Base-by-base conservation (phyloP, 2,113 vertebrate species). In the Myrmophylax atrothorax region DNA sequence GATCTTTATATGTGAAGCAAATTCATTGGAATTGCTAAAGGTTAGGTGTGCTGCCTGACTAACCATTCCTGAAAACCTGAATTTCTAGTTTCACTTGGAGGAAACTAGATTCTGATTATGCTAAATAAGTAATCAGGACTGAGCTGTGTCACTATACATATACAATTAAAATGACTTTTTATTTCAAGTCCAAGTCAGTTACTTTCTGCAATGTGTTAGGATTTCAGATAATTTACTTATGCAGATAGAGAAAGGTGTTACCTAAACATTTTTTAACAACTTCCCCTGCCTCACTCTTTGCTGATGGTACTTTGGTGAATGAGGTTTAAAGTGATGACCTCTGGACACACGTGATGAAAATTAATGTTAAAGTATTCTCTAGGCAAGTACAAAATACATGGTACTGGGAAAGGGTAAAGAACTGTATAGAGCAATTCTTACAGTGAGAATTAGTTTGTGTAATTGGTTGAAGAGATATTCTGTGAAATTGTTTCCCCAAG, bases 41-140 rank as follows among this genome's bases (percentile, higher is more conserved):
- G 18, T 74, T 76, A 70, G 83, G 40, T 49, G 38, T 76, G 28
- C 49, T 66, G 56, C n/a, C 44, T n/a, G 78, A 22, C 14, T 26
- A 90, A 56, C 14, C 37, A 4, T 16, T 18, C 18, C 76, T 37
- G 53, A 84, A 81, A 95, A 95, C 91, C 46, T 92, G 95, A 95
- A 93, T 89, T 93, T 89, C 93, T 78, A 4, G 93, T 96, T 97
- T 70, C 31, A 7, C n/a, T 49, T 89, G n/a, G 55, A 93, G 50
- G 50, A 59, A 93, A 75, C 37, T 59, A 28, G 77, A 67, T 86
- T 94, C 46, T 81, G 35, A 76, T 87, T 81, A 46, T 18, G 28
- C 79, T 90, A 93, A 90, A 88, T 95, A 91, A 96, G 37, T 86
- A 84, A 91, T 90, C 67, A 92, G 63, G 85, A 87, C 4, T 55